These are phyloP conservation scores for Metalampra italica DNA, from an alignment of 2,888 invertebrate species.

Conservation along the genomic window DNA sequence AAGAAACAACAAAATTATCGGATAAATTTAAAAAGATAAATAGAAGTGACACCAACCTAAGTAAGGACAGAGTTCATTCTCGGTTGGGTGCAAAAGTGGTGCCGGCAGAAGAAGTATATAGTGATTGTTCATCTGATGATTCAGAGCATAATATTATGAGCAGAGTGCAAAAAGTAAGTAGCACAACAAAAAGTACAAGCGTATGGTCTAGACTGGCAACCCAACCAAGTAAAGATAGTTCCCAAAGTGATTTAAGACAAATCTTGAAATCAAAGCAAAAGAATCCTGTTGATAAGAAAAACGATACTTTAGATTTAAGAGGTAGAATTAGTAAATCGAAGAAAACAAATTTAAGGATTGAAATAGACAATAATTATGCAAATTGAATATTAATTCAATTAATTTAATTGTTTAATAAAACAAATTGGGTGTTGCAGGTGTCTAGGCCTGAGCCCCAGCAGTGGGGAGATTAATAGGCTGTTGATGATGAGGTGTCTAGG, in stretches of 20 bases:
- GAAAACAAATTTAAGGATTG: constrained; percentile 65
- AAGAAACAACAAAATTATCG: constrained; percentile 48
- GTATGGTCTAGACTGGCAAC: constrained; percentile 79
- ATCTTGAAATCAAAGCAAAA: constrained; percentile 44
- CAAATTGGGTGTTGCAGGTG: no score
- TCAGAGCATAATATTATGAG: constrained; percentile 68
- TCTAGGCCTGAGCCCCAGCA: no score
- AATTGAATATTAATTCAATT: constrained; percentile 28
- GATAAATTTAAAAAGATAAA: constrained; percentile 55
- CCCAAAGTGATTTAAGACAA: constrained; percentile 54
- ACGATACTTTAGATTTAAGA: constrained; percentile 29
- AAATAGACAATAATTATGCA: constrained; percentile 66
- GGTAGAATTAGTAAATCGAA: constrained; percentile 56
- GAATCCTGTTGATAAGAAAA: neutral
- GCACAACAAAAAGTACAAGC: constrained; percentile 51
- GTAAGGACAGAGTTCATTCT: constrained; percentile 42
- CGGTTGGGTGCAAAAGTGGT: constrained; percentile 56
- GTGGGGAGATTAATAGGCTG: no score
- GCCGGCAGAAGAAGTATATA: constrained; percentile 18
- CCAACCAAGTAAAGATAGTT: constrained; percentile 24
- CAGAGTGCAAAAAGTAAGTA: constrained; percentile 67
- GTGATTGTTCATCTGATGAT: constrained; percentile 34
- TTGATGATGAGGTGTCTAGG: no score
- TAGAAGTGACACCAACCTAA: constrained; percentile 16
- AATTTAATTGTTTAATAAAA: no score